A percentile compares a stretch with the other conserved stretches of the same genome.
These are phyloP conservation scores for Apostichopus leukothele DNA, from an alignment of 53 echinoderm and acorn worm genomes.

Conservation along the genomic window DNA sequence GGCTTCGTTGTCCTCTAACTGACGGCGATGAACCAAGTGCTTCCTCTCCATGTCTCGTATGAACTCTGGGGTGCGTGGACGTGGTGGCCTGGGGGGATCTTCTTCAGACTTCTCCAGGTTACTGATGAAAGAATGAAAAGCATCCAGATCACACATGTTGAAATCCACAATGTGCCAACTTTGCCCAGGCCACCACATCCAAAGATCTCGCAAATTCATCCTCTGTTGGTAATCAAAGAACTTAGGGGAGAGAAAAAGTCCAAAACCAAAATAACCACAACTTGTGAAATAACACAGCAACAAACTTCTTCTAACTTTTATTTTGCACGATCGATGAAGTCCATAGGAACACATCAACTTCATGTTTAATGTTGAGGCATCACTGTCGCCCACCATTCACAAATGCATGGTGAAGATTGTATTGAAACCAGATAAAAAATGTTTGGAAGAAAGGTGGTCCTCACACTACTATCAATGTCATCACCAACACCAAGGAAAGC, in stretches of 20 bases:
- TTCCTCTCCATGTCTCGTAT: conserved; percentile 29
- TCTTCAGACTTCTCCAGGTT: not conserved
- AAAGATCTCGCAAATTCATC: not conserved
- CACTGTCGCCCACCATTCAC: too few relatives aligned
- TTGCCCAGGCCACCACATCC: conserved; percentile 37
- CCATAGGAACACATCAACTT: too few relatives aligned
- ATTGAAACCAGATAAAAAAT: too few relatives aligned
- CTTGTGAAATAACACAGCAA: too few relatives aligned
- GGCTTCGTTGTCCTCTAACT: conserved; percentile 17
- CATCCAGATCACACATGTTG: conserved; percentile 40
- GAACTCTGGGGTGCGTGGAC: conserved; percentile 20
- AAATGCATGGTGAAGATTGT: too few relatives aligned
- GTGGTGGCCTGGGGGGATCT: conserved; percentile 12
- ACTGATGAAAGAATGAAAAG: conserved; percentile 50
- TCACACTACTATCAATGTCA: too few relatives aligned
- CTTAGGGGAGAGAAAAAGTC: not conserved
- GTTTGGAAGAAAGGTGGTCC: too few relatives aligned
- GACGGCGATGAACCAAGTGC: not conserved
- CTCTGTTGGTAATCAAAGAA: not conserved
- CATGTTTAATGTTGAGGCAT: too few relatives aligned
- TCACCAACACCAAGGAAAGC: too few relatives aligned
- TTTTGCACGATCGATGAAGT: too few relatives aligned
- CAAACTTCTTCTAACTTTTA: too few relatives aligned
- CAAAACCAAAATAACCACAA: too few relatives aligned
- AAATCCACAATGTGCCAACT: not conserved